Base-by-base conservation (phyloP, 1,140 invertebrate species). In the Cardiocondyla obscurior region DNA sequence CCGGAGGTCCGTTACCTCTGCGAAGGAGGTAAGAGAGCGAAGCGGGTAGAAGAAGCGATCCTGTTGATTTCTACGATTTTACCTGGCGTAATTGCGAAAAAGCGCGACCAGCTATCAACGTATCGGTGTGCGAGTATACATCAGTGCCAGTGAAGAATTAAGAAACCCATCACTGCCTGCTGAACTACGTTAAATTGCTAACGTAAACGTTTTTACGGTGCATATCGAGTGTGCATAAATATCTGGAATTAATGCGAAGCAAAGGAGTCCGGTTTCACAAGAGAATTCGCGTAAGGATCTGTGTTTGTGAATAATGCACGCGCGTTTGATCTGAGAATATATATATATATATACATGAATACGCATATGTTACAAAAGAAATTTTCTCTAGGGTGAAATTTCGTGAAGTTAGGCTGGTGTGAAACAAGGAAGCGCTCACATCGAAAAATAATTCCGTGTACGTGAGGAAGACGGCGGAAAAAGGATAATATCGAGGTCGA, bases 1-100 rank as follows among this genome's bases (percentile, higher is more conserved):
- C 19, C 28, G 33, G 19, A 85, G 55, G 49, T 77, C 84, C 85
- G 84, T 85, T 86, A 85, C 33, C 44, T 83, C 55, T n/a, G 67
- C 62, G 30, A 39, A 62, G 30, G 28, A 57, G 60, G 65, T 53
- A 33, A 42, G 46, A 44, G 33, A 53, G 53, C 62, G 64, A 69
- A 28, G 62, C 3, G 33, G 16, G 10, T 19, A 22, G 36, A 69
- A 67, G 36, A 81, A 69, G 76, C 64, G 46, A 42, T 46, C 36
- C 64, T 67, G 62, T 70, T 57, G 28, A 36, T 57, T 70, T 55
- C 30, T 36, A 57, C 25, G 51, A 69, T 73, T 73, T 73, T 69
- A 55, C 36, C 33, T 70, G 25, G 25, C 12, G 22, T n/a, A 70
- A 53, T 81, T 57, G 30, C 49, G 62, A 67, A 65, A 53, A 62